A percentile compares a stretch with the other conserved stretches of the same genome.
Evolutionary conservation across 2,113 vertebrate species (phyloP).

Genomic region (Solenodon paradoxus): DNA sequence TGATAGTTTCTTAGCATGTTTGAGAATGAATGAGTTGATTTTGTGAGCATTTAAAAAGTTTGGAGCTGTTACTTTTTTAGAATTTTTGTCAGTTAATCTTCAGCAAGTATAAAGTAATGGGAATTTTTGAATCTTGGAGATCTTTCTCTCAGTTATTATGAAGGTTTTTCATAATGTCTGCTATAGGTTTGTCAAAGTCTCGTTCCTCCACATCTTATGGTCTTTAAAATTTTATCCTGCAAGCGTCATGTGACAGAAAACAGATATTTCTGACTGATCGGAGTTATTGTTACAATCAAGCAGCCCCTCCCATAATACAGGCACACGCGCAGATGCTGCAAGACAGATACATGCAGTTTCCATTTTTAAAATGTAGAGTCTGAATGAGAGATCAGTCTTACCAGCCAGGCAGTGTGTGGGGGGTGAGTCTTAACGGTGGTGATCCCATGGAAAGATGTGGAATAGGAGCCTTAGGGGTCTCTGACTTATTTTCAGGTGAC

Average conservation of each 20-base stretch:
- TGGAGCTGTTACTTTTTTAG: background rate
- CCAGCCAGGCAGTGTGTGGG: background rate
- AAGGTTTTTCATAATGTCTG: background rate
- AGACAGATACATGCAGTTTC: constrained; percentile 4
- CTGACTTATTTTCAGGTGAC: background rate
- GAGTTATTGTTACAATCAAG: background rate
- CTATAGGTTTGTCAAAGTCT: background rate
- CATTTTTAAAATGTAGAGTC: background rate
- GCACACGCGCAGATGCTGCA: background rate
- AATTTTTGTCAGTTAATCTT: background rate
- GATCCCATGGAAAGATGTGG: background rate
- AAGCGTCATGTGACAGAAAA: background rate
- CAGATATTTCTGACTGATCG: background rate
- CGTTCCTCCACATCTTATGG: background rate
- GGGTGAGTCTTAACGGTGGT: too few species aligned
- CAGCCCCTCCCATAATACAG: background rate
- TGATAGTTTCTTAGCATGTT: background rate
- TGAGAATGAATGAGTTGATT: background rate
- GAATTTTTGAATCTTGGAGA: background rate
- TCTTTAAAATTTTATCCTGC: background rate
- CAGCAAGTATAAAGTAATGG: background rate
- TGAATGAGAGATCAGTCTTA: background rate
- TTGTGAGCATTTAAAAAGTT: background rate
- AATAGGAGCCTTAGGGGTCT: background rate
- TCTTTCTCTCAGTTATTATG: background rate